Conservation (phyloP, 2,888 invertebrate species). For the Capitulum mitella region DNA sequence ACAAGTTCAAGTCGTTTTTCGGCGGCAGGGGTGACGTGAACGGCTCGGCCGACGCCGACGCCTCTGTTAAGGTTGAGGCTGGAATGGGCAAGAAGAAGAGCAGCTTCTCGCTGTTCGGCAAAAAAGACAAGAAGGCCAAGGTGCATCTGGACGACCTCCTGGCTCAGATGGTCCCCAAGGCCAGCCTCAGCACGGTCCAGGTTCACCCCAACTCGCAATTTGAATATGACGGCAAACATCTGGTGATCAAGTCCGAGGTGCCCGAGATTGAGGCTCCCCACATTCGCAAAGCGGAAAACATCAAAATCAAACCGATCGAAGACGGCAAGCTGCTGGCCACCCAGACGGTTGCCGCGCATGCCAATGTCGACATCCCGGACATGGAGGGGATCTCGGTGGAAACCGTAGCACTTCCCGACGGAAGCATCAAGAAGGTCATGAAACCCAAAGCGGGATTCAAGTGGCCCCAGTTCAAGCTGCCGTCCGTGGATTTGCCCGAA, state of each 20-base stretch:
- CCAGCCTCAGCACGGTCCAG: not conserved
- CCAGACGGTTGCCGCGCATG: not conserved
- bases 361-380: not conserved
- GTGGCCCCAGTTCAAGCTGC: conserved; percentile 7
- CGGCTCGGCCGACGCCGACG: not conserved
- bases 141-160: not conserved
- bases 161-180: not conserved
- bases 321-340: conserved; percentile 3
- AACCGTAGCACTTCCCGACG: not conserved
- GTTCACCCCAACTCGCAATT: not conserved
- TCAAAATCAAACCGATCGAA: conserved; percentile 2
- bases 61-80: not conserved
- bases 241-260: not conserved
- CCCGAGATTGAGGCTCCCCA: conserved; percentile 8
- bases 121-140: conserved; percentile 6
- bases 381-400: not conserved
- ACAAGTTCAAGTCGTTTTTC: conserved; percentile 7
- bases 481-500: not conserved
- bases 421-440: not conserved
- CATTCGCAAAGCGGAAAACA: not conserved
- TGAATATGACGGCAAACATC: not conserved
- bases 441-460: not conserved
- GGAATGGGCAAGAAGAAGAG: not conserved
- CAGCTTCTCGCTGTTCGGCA: conserved; percentile 1
- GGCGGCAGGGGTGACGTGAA: not conserved